Conservation (phyloP, 2,797 vertebrate genomes). For the Manis pentadactyla region DNA sequence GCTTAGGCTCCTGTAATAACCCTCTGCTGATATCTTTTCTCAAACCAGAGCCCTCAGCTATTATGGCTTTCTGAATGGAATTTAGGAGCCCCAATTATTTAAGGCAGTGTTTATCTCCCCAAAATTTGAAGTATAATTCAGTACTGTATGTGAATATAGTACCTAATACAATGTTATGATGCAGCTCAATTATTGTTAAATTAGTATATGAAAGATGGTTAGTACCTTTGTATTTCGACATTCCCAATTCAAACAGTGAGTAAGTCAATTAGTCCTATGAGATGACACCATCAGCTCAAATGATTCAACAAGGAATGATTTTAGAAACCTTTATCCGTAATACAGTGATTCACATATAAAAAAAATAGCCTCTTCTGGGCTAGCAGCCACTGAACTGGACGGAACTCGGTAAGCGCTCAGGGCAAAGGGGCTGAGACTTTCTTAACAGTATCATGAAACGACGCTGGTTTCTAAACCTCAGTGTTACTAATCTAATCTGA, state of each 20-base stretch:
- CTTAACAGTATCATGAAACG: slow-evolving; percentile 69
- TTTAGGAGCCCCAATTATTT: slow-evolving; percentile 1
- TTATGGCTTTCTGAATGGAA: not conserved
- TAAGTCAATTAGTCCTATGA: not conserved
- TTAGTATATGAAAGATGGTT: not conserved
- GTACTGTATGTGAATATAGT: not conserved
- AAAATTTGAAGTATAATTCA: not conserved
- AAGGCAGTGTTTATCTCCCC: not conserved
- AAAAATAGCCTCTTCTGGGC: not conserved
- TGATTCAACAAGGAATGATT: slow-evolving; percentile 26
- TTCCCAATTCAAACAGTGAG: slow-evolving; percentile 39
- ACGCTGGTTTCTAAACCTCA: slow-evolving; percentile 42
- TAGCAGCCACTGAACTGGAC: not conserved
- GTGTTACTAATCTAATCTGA: slow-evolving; percentile 63
- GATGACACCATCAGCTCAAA: not conserved
- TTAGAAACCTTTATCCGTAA: not conserved
- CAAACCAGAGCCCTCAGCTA: not conserved
- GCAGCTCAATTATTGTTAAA: not conserved
- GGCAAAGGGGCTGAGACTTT: not conserved
- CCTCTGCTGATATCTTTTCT: not conserved
- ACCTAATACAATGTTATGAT: not conserved
- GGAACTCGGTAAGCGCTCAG: not conserved
- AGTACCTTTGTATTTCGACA: not conserved
- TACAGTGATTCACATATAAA: not conserved
- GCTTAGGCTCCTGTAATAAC: not conserved